phyloP scores from a whole-genome alignment of 2,113 vertebrate species.

The Odobenus rosmarus region DNA sequence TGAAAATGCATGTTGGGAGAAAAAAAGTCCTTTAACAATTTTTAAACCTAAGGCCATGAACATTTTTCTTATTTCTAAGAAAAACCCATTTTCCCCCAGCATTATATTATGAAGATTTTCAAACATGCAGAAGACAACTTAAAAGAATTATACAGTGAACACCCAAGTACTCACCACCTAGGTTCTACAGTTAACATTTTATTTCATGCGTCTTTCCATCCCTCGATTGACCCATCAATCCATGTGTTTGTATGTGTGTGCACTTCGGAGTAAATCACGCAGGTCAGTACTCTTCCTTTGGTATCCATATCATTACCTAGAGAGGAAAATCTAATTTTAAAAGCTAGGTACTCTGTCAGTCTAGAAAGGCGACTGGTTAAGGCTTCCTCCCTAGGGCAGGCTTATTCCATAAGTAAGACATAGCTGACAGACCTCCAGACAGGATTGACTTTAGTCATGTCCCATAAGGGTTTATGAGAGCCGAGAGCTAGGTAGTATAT shows the following conservation, averaged over 20 bases:
- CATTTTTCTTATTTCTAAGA: constrained; percentile 41
- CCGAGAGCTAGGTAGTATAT: constrained; percentile 19
- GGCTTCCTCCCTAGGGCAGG: neutral
- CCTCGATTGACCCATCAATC: neutral
- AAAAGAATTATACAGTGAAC: neutral
- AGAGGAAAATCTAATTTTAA: constrained; percentile 12
- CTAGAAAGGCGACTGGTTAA: neutral
- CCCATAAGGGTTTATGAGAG: neutral
- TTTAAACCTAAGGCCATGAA: neutral
- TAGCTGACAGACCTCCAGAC: neutral
- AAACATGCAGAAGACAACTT: constrained; percentile 12
- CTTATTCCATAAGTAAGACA: constrained; percentile 39
- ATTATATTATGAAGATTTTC: constrained; percentile 50
- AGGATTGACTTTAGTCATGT: neutral
- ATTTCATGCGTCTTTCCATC: neutral
- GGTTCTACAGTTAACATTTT: constrained; percentile 39
- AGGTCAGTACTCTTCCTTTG: neutral
- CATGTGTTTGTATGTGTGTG: neutral
- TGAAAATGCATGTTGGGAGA: constrained; percentile 33
- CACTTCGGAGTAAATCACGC: constrained; percentile 1
- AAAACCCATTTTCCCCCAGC: neutral
- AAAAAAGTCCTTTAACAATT: neutral
- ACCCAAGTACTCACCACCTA: neutral
- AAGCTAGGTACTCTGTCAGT: neutral
- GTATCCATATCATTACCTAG: neutral